These are phyloP conservation scores for Engraulis encrasicolus DNA, from an alignment of 2,113 vertebrate genomes.

Conservation along the genomic window DNA sequence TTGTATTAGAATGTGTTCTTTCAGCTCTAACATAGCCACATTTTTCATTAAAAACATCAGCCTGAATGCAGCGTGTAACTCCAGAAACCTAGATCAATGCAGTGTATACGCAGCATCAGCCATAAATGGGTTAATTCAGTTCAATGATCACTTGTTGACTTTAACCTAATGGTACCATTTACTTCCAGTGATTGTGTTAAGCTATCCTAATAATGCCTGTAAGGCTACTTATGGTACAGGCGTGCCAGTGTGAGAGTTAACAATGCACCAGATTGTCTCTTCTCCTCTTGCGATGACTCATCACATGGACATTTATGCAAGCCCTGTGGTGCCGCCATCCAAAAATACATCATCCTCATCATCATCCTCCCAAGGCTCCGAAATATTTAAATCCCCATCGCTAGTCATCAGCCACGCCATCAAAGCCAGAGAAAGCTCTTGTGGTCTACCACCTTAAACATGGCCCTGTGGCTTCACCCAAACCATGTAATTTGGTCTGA, in stretches of 20 bases:
- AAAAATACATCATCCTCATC: slow-evolving; percentile 26
- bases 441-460: not conserved
- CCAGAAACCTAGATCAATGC: too few relatives aligned
- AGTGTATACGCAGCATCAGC: too few relatives aligned
- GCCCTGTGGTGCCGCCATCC: not conserved
- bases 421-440: slow-evolving; percentile 8
- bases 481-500: not conserved
- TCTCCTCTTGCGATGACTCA: not conserved
- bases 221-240: too few relatives aligned
- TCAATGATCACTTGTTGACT: too few relatives aligned
- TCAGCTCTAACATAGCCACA: too few relatives aligned
- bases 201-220: too few relatives aligned
- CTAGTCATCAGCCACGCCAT: not conserved
- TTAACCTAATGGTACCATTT: too few relatives aligned
- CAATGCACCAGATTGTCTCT: slow-evolving; percentile 7
- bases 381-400: not conserved
- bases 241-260: not conserved
- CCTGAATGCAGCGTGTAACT: too few relatives aligned
- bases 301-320: not conserved
- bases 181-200: too few relatives aligned
- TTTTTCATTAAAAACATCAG: too few relatives aligned
- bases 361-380: not conserved
- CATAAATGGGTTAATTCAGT: too few relatives aligned
- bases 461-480: not conserved
- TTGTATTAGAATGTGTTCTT: too few relatives aligned